phyloP scores from a whole-genome alignment of 1,140 invertebrate genomes.

The Sarcophaga bullata region DNA sequence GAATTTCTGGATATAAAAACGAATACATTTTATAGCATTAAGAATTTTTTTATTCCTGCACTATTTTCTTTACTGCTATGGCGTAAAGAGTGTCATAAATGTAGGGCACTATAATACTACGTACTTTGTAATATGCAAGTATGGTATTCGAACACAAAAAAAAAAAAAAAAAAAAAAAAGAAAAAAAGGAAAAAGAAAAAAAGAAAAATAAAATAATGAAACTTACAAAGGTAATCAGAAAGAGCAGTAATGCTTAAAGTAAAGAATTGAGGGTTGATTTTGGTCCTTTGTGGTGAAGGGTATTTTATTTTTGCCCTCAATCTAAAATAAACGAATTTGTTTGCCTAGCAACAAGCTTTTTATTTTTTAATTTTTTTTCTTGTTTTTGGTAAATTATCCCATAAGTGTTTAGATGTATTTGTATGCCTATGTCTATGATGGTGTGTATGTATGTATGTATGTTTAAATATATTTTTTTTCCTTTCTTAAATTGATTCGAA shows the following conservation, averaged over 20 bases:
- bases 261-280: conserved; percentile 26
- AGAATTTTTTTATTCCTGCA: no score
- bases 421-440: not conserved
- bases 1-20: no score
- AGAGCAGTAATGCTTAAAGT: conserved; percentile 21
- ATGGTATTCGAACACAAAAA: no score
- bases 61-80: no score
- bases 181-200: no score
- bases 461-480: not conserved
- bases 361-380: not conserved
- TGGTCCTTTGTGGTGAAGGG: conserved; percentile 28
- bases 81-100: no score
- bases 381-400: not conserved
- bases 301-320: not conserved
- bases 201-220: not conserved
- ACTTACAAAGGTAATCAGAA: conserved; percentile 14
- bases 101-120: no score
- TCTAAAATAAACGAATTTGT: conserved; percentile 32
- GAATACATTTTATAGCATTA: no score
- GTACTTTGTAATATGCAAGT: no score
- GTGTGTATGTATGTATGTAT: not conserved
- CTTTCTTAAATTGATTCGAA: conserved; percentile 35
- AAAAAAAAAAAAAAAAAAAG: no score
- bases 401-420: not conserved
- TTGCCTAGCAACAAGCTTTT: conserved; percentile 36